These are phyloP conservation scores for Caranx melampygus DNA, from an alignment of 2,113 vertebrate genomes.

Conservation along the genomic window DNA sequence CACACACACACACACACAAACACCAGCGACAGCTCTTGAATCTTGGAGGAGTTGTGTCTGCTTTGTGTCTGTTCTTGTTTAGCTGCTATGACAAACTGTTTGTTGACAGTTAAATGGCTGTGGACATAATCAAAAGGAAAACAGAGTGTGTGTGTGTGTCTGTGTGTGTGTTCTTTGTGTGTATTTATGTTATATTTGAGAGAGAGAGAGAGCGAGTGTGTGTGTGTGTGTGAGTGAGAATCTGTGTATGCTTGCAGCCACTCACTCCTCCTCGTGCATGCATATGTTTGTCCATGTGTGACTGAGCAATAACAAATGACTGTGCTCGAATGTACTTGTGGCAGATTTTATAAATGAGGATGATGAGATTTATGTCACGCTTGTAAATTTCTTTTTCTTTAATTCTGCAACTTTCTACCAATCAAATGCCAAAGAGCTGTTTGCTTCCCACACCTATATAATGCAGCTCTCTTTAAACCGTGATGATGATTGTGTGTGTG, in stretches of 20 bases:
- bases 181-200: neutral
- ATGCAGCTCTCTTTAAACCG: too few relatives aligned
- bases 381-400: too few relatives aligned
- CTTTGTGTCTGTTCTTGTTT: constrained; percentile 33
- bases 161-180: neutral
- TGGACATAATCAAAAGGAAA: constrained; percentile 34
- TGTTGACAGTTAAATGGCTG: constrained; percentile 25
- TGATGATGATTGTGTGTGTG: too few relatives aligned
- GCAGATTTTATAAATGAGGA: neutral
- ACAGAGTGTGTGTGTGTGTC: constrained; percentile 10
- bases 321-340: too few relatives aligned
- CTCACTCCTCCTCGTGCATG: neutral
- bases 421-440: too few relatives aligned
- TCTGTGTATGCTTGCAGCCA: constrained; percentile 1
- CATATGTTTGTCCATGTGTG: neutral
- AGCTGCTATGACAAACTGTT: constrained; percentile 10
- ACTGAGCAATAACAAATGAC: neutral
- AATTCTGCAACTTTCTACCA: too few relatives aligned
- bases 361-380: too few relatives aligned
- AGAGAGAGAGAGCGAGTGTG: neutral
- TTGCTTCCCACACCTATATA: too few relatives aligned
- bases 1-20: neutral
- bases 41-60: constrained; percentile 19
- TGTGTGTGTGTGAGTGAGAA: neutral
- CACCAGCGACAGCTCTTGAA: constrained; percentile 1